Conservation (phyloP, 2,888 invertebrate species). For the Teleogryllus oceanicus region DNA sequence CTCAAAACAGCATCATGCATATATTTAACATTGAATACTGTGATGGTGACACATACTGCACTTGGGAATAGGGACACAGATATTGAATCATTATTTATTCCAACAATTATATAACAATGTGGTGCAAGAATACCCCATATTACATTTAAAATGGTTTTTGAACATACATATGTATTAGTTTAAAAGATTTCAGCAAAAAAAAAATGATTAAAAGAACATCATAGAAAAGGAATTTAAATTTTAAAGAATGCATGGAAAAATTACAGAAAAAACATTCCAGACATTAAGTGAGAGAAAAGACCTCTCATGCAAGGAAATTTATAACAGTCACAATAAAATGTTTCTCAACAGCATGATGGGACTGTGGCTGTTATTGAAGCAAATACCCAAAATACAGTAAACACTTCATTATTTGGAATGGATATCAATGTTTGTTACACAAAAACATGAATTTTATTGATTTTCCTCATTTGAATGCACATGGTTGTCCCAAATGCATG, state of each 20-base stretch:
- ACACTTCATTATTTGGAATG: background rate
- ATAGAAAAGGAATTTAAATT: background rate
- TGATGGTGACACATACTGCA: background rate
- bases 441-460: too few species aligned
- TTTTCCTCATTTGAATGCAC: too few species aligned
- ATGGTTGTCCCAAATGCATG: too few species aligned
- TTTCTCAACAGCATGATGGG: background rate
- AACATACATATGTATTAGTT: background rate
- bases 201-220: background rate
- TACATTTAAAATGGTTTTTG: background rate
- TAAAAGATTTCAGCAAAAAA: background rate
- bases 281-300: constrained; percentile 7
- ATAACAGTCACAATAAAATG: background rate
- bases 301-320: constrained; percentile 18
- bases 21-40: background rate
- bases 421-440: too few species aligned
- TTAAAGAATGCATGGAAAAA: background rate
- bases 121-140: background rate
- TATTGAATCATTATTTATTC: too few species aligned
- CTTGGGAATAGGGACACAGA: background rate
- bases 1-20: constrained; percentile 18
- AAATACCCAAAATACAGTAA: constrained; percentile 6
- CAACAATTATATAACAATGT: too few species aligned
- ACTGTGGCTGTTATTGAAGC: constrained; percentile 5
- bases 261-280: constrained; percentile 18